Base-by-base conservation (phyloP, 2,113 vertebrate species). In the Nettapus auritus region DNA sequence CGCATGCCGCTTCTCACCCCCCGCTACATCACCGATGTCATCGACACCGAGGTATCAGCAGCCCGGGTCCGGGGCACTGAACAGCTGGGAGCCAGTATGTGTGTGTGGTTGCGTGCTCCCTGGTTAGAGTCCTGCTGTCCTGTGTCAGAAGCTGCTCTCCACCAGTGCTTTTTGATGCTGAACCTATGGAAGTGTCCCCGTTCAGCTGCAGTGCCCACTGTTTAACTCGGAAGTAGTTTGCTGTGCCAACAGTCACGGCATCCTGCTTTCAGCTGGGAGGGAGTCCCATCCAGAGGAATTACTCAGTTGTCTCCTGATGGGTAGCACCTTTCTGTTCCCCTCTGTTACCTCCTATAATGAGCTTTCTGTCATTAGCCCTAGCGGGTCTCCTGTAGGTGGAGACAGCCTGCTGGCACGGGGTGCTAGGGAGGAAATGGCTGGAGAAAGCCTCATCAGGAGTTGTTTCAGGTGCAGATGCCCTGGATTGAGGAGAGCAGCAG, bases 11-110 rank as follows among this genome's bases (percentile, higher is more conserved):
- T 99, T 36, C 98, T 99, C 87, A 99, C 99, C 1, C 99, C 99
- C 4, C 98, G 99, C 93, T 99, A 99, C 97, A 99, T 99, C 96
- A 99, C 99, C 0, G 99, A 99, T 31, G 99, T 99, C 93, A 99
- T 99, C 36, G 99, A 99, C 92, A 98, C 98, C 3, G 99, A 99
- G 99, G 99, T 99, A 97, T 96, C 63, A 0, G 28, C 70, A 28
- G 17, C 28, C 36, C 4, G 4, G 6, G 12, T 5, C 28, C 12
- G 0, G 40, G 55, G 13, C 48, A 8, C 25, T 8, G 48, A 25
- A 8, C 55, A 34, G 68, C 40, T 23, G n/a, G 40, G 25, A 36
- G 71, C 56, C 23, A 3, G 36, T 33, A 3, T 22, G 11, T n/a
- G 6, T 38, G 53, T 3, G 10, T 1, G 50, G 0, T 16, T 15